Conservation (phyloP, 2,888 invertebrate species). For the Apodemia zela region DNA sequence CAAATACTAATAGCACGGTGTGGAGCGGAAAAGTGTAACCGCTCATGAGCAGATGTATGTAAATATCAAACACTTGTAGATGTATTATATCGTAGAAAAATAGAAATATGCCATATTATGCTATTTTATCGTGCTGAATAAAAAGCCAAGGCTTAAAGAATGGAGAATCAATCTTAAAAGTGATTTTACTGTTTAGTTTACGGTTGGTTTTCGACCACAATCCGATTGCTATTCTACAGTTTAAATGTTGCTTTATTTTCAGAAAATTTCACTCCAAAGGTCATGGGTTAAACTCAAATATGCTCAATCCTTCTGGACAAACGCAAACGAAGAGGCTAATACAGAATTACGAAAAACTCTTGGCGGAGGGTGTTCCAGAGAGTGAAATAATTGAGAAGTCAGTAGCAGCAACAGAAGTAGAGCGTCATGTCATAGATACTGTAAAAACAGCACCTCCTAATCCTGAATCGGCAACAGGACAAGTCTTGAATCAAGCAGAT, state of each 20-base stretch:
- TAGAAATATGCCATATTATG: no score
- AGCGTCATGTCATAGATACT: constrained; percentile 32
- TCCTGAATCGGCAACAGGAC: constrained; percentile 51
- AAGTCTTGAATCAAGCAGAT: constrained; percentile 44
- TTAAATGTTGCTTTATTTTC: constrained; percentile 22
- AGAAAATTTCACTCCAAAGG: constrained; percentile 85
- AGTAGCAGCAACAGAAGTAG: constrained; percentile 45
- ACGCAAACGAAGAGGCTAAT: constrained; percentile 82
- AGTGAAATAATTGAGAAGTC: constrained; percentile 71
- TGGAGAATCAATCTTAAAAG: no score
- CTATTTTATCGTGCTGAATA: no score
- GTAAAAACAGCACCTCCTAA: constrained; percentile 39
- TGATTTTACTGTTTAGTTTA: no score
- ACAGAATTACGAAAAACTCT: constrained; percentile 80
- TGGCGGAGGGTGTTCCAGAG: constrained; percentile 73
- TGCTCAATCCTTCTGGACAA: constrained; percentile 72
- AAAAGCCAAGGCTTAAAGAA: no score
- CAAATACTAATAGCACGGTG: no score
- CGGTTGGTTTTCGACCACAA: no score
- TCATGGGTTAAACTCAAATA: constrained; percentile 76
- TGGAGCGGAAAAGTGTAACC: no score
- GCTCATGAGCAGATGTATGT: no score
- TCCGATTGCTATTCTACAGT: no score
- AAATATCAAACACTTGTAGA: no score
- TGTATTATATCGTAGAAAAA: no score